Evolutionary conservation across 1,140 invertebrate genomes (phyloP).

Genomic region (Lucilia sericata): DNA sequence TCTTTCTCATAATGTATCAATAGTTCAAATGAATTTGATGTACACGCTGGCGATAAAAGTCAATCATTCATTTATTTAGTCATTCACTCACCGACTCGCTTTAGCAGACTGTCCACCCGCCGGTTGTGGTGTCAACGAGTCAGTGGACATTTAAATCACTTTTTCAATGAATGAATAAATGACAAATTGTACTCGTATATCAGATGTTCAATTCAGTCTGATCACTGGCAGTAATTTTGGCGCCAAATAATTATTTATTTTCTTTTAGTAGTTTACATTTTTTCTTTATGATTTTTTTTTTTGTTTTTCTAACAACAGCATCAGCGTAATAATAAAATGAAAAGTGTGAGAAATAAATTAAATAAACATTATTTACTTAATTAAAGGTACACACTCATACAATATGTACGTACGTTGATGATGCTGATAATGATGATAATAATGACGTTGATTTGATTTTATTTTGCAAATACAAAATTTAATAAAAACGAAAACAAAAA

Average conservation of each 20-base stretch:
- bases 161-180: neutral
- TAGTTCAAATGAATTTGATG: too few species aligned
- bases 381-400: neutral
- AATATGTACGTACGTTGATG: neutral
- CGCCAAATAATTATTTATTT: neutral
- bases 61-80: neutral
- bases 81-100: too few species aligned
- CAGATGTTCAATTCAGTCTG: neutral
- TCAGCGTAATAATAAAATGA: neutral
- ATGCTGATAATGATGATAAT: neutral
- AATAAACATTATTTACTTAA: conserved; percentile 12
- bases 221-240: conserved; percentile 7
- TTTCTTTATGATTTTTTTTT: too few species aligned
- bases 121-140: neutral
- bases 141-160: neutral
- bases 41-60: neutral
- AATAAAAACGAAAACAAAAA: neutral
- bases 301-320: neutral
- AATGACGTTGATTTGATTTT: neutral
- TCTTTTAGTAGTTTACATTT: too few species aligned
- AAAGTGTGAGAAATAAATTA: neutral
- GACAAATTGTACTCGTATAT: neutral
- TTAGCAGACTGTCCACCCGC: neutral
- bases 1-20: too few species aligned
- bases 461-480: neutral